These are phyloP conservation scores for Teleogryllus occipitalis DNA, from an alignment of 1,140 invertebrate species.

Conservation along the genomic window DNA sequence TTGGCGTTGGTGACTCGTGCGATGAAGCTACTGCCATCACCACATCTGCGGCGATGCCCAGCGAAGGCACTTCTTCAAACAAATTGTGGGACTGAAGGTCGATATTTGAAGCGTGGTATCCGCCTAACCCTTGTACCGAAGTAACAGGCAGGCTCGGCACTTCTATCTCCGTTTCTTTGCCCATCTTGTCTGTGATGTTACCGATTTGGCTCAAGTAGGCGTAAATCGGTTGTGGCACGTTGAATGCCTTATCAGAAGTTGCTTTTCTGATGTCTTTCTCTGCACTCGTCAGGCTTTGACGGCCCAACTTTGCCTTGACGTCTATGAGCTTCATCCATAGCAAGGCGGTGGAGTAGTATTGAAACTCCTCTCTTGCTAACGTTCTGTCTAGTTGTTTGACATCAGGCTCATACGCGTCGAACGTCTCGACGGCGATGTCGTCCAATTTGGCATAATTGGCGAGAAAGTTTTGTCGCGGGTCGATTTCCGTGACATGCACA, in stretches of 20 bases:
- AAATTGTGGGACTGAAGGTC: constrained; percentile 27
- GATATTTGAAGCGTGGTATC: constrained; percentile 27
- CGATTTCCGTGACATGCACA: neutral
- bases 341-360: constrained; percentile 12
- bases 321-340: constrained; percentile 18
- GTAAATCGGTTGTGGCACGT: constrained; percentile 27
- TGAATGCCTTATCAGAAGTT: constrained; percentile 23
- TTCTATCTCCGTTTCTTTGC: constrained; percentile 25
- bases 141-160: constrained; percentile 26
- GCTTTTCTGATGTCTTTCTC: constrained; percentile 27
- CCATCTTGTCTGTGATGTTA: constrained; percentile 26
- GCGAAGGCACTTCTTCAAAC: constrained; percentile 30
- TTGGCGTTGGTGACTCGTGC: constrained; percentile 24
- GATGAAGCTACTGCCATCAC: constrained; percentile 18
- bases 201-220: constrained; percentile 25
- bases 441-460: neutral
- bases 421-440: neutral
- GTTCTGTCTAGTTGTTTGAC: neutral
- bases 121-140: constrained; percentile 26
- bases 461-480: constrained; percentile 3
- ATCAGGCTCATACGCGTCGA: neutral
- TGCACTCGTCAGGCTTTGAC: constrained; percentile 21
- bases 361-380: constrained; percentile 1
- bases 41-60: constrained; percentile 30
- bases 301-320: constrained; percentile 24